Percentiles rank a stretch among this genome's conserved stretches.
Evolutionary conservation across 2,888 invertebrate species (phyloP).

Genomic region (Eurytoma adleriae): DNA sequence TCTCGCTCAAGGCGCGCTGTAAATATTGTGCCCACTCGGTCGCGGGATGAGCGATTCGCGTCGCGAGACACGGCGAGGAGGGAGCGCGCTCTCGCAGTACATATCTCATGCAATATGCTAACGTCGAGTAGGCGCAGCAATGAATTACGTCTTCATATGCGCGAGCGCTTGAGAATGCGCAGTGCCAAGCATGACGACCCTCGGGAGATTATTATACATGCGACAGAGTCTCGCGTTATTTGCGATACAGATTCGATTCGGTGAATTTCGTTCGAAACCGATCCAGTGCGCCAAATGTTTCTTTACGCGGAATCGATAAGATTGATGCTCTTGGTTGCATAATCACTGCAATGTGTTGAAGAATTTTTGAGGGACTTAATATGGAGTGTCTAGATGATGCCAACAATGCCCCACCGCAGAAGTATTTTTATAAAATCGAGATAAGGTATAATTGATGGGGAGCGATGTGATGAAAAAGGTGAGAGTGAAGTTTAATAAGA

Average conservation of each 20-base stretch:
- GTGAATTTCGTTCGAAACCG: not conserved
- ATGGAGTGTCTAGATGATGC: no score
- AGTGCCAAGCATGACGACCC: not conserved
- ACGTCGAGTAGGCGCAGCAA: constrained; percentile 65
- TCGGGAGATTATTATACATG: constrained; percentile 37
- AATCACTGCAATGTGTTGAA: no score
- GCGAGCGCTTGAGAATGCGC: constrained; percentile 25
- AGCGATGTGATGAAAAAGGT: not conserved
- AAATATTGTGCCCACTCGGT: constrained; percentile 59
- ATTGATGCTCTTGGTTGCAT: not conserved
- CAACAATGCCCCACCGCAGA: no score
- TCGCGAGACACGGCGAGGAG: constrained; percentile 37
- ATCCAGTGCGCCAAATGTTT: not conserved
- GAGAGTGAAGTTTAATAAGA: constrained; percentile 25
- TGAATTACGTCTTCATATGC: constrained; percentile 68
- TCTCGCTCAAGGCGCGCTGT: constrained; percentile 58
- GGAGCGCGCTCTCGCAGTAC: constrained; percentile 44
- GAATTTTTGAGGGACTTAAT: no score
- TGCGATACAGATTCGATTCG: constrained; percentile 26
- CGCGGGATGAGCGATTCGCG: constrained; percentile 60
- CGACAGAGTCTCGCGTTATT: constrained; percentile 4
- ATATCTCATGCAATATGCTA: constrained; percentile 63
- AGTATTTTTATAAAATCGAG: no score
- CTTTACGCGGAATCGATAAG: not conserved
- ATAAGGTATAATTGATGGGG: not conserved